Conservation (phyloP, 2,888 invertebrate species). For the Poecilus cupreus region DNA sequence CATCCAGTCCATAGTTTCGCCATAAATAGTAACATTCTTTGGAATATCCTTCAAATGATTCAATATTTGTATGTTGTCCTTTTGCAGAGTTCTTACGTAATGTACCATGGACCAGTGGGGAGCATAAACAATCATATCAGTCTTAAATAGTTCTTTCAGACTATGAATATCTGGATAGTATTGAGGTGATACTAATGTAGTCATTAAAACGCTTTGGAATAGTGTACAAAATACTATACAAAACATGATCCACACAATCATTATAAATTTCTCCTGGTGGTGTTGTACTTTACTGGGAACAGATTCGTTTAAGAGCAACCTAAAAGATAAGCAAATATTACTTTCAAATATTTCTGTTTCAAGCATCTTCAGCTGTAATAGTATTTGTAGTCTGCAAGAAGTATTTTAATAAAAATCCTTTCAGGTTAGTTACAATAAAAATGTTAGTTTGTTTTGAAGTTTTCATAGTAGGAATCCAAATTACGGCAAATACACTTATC, state of each 20-base stretch:
- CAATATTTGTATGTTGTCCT: slow-evolving; percentile 26
- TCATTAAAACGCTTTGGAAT: slow-evolving; percentile 45
- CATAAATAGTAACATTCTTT: slow-evolving; percentile 24
- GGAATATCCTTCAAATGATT: slow-evolving; percentile 27
- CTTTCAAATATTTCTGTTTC: no score
- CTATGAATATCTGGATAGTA: slow-evolving; percentile 51
- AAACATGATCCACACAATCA: slow-evolving; percentile 44
- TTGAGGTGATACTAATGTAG: slow-evolving; percentile 38
- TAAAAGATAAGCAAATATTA: no score
- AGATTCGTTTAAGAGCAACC: slow-evolving; percentile 48
- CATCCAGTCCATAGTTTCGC: slow-evolving; percentile 50
- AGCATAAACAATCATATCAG: slow-evolving; percentile 23
- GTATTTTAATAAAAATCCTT: no score
- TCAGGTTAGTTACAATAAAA: no score
- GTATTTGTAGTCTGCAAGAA: no score
- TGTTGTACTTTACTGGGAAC: not conserved
- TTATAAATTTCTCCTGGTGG: slow-evolving; percentile 8
- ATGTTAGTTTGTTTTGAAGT: no score
- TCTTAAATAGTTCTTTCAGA: slow-evolving; percentile 46
- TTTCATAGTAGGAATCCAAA: no score
- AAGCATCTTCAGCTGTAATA: no score
- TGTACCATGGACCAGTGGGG: slow-evolving; percentile 19
- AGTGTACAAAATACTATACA: slow-evolving; percentile 50
- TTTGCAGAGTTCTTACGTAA: not conserved
- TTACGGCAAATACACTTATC: no score